Percentiles rank a stretch among this genome's conserved stretches.
Evolutionary conservation across 2,797 vertebrate species (phyloP).

Genomic region (Protonibea diacanthus): DNA sequence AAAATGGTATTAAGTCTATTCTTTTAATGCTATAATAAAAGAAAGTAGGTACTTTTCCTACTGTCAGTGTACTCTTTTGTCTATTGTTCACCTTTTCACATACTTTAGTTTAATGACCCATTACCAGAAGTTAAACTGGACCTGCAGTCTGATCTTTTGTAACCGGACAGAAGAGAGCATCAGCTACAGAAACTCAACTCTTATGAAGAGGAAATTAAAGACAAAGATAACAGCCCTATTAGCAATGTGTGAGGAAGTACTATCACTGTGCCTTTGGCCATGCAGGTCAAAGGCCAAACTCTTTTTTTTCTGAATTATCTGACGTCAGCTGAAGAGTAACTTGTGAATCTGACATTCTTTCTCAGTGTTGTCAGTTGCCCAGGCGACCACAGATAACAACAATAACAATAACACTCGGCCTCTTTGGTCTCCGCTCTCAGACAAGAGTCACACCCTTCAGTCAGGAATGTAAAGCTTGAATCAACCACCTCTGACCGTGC

Average conservation of each 20-base stretch:
- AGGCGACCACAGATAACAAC: conserved; percentile 37
- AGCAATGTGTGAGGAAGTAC: conserved; percentile 4
- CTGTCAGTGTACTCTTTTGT: not conserved
- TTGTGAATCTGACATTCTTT: not conserved
- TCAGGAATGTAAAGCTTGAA: conserved; percentile 40
- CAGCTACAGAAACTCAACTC: not conserved
- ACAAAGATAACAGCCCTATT: conserved; percentile 7
- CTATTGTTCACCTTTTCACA: not conserved
- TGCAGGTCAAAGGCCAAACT: not conserved
- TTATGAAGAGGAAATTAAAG: not conserved
- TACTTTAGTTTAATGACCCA: not conserved
- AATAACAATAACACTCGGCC: conserved; percentile 8
- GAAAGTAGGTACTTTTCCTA: not conserved
- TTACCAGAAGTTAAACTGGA: not conserved
- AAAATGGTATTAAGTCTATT: not conserved
- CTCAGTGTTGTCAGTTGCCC: conserved; percentile 6
- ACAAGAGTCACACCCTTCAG: conserved; percentile 41
- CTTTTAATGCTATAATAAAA: not conserved
- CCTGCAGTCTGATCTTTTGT: not conserved
- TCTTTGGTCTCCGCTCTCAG: conserved; percentile 27
- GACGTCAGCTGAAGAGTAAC: conserved; percentile 12
- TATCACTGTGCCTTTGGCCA: not conserved
- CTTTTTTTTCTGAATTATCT: conserved; percentile 1
- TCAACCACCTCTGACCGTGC: conserved; percentile 17
- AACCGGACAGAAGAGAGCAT: not conserved